Base-by-base conservation (phyloP, 1,140 invertebrate species). In the Hylaeus anthracinus region DNA sequence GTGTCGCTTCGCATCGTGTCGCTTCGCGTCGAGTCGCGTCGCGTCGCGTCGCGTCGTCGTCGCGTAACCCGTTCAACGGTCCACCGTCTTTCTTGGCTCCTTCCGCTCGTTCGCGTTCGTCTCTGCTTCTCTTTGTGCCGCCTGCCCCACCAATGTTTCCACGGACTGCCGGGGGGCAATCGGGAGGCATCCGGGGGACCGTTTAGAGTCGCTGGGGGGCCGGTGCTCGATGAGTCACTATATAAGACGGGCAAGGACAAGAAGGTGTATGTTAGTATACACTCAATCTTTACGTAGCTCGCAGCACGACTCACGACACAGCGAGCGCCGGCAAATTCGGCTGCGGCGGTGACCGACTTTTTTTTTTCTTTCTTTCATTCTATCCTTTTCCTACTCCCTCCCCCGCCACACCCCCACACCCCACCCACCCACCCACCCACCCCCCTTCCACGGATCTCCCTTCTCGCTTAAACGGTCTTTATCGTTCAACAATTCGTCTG, bases 191-290 rank as follows among this genome's bases (percentile, higher is more conserved):
- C 80, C 80, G 75, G 60, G 65, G 74, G 79, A 60, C 72, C 82
- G 81, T 78, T 79, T 79, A 77, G 79, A 82, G 79, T 41, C 82
- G 79, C 83, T 85, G 88, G 88, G 88, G 90, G 90, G 86, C 88
- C 86, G 86, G 87, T 85, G 86, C 88, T 81, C 90, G 90, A 93
- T 93, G 92, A 92, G 89, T 92, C 90, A 92, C 90, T 93, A 93
- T 93, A 93, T 92, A 93, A 93, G 91, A 91, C 90, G 91, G 89
- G 92, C 91, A 93, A 93, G 92, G 92, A 93, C 91, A 92, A 91
- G 91, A 92, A 91, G 89, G 91, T 91, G 89, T 92, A 92, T 91
- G 90, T 91, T 92, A 93, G 92, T 92, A 90, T 89, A 91, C 89
- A 92, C 85, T 92, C 90, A 91, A 92, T 92, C 90, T 89, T 93